Evolutionary conservation across 2,797 vertebrate genomes (phyloP).

Genomic region (Brachyalestes nurse): DNA sequence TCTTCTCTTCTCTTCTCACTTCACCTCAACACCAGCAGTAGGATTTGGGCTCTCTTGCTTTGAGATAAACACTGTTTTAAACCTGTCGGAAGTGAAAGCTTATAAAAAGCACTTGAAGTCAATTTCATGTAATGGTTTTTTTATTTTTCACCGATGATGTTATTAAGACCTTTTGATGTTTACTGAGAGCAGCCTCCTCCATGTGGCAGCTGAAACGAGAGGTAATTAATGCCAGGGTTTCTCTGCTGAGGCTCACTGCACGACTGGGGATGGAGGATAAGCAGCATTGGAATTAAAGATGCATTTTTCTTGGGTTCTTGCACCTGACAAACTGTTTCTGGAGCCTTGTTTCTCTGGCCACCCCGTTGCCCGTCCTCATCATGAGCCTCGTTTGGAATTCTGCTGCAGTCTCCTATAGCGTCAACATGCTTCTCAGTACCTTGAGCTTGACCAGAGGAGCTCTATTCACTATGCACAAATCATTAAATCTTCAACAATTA

Average conservation of each 20-base stretch:
- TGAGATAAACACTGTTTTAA: constrained; percentile 45
- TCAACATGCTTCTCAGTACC: constrained; percentile 60
- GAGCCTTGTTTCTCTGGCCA: constrained; percentile 27
- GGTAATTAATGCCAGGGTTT: constrained; percentile 64
- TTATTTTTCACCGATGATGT: constrained; percentile 23
- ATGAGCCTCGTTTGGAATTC: constrained; percentile 68
- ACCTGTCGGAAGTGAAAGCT: constrained; percentile 66
- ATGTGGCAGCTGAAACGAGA: constrained; percentile 55
- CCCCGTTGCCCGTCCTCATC: constrained; percentile 41
- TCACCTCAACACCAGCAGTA: not conserved
- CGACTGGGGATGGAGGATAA: constrained; percentile 58
- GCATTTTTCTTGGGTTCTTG: constrained; percentile 64
- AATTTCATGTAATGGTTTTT: constrained; percentile 62
- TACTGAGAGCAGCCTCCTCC: constrained; percentile 58
- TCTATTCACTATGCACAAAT: constrained; percentile 64
- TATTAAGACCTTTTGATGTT: constrained; percentile 62
- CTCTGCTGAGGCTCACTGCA: constrained; percentile 36
- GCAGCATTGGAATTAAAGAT: constrained; percentile 69
- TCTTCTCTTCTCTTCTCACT: not conserved
- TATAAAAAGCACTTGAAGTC: constrained; percentile 56
- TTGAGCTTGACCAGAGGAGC: constrained; percentile 67
- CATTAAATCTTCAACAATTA: constrained; percentile 71
- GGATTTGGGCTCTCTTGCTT: constrained; percentile 22
- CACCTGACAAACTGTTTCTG: constrained; percentile 59
- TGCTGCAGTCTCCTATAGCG: constrained; percentile 52